Evolutionary conservation across 2,888 invertebrate genomes (phyloP).

Genomic region (Leptinotarsa juncta): DNA sequence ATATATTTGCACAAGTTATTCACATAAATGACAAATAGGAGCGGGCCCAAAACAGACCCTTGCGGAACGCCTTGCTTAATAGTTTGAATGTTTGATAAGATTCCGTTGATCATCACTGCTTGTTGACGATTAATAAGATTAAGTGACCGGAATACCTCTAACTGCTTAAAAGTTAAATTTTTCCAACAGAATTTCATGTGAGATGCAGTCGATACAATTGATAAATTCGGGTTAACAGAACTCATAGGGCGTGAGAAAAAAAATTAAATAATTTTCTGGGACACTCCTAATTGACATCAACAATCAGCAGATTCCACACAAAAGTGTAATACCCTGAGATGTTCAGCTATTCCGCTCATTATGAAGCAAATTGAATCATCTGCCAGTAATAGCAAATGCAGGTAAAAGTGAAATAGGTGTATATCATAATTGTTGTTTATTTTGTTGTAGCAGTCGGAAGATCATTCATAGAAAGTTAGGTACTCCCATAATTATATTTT

Average conservation of each 20-base stretch:
- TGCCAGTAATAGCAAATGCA: conserved; percentile 1
- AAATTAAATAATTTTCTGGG: not conserved
- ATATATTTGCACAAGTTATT: no score
- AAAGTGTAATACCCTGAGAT: conserved; percentile 19
- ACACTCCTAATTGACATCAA: conserved; percentile 4
- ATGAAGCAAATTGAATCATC: conserved; percentile 25
- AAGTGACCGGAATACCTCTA: no score
- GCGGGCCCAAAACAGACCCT: no score
- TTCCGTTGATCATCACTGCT: no score
- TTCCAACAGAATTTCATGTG: no score
- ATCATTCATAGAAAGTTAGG: conserved; percentile 24
- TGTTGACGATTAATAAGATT: no score
- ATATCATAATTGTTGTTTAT: conserved; percentile 35
- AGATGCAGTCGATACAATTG: no score
- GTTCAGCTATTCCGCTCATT: not conserved
- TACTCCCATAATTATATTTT: conserved; percentile 9
- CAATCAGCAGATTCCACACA: not conserved
- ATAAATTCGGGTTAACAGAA: not conserved
- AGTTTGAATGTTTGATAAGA: no score
- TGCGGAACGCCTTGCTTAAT: no score
- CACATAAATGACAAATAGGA: no score
- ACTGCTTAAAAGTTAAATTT: no score
- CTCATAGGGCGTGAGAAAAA: not conserved
- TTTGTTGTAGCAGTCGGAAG: conserved; percentile 24
- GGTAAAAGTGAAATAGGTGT: conserved; percentile 35